These are phyloP conservation scores for Menidia beryllina DNA, from an alignment of 2,113 vertebrate species.

Conservation along the genomic window DNA sequence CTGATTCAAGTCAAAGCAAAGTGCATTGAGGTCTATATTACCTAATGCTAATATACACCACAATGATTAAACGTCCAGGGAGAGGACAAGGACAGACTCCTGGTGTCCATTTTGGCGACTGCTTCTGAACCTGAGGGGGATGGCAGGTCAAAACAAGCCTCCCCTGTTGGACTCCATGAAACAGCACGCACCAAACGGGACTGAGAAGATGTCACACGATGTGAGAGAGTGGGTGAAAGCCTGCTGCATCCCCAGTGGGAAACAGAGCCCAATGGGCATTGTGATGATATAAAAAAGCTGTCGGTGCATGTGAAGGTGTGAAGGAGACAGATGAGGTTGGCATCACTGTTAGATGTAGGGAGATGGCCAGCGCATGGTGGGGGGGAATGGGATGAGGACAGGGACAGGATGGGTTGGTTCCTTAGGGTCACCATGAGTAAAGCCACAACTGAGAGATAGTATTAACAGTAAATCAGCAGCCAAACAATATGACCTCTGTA, in stretches of 20 bases:
- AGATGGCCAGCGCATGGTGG: slow-evolving; percentile 10
- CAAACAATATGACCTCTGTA: slow-evolving; percentile 75
- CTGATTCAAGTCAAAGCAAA: slow-evolving; percentile 86
- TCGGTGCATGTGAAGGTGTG: slow-evolving; percentile 31
- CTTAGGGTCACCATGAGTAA: slow-evolving; percentile 69
- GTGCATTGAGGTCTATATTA: slow-evolving; percentile 84
- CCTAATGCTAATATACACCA: slow-evolving; percentile 81
- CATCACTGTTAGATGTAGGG: slow-evolving; percentile 45
- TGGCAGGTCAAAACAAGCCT: slow-evolving; percentile 30
- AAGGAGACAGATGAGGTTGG: slow-evolving; percentile 42
- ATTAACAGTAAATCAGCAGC: slow-evolving; percentile 78
- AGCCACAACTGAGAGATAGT: slow-evolving; percentile 78
- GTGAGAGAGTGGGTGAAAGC: slow-evolving; percentile 58
- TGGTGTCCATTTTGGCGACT: slow-evolving; percentile 59
- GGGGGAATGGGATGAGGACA: background rate
- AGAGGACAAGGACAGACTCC: slow-evolving; percentile 69
- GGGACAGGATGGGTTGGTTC: slow-evolving; percentile 2
- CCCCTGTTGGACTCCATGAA: slow-evolving; percentile 46
- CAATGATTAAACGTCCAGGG: slow-evolving; percentile 75
- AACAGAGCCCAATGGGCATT: slow-evolving; percentile 43
- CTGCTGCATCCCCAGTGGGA: slow-evolving; percentile 42
- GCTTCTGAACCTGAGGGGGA: slow-evolving; percentile 49
- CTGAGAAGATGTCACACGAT: slow-evolving; percentile 54
- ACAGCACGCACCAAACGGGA: slow-evolving; percentile 59
- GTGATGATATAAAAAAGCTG: slow-evolving; percentile 46